Percentiles rank a stretch among this genome's conserved stretches.
Conservation (phyloP, 1,140 invertebrate species). For the Pemphigus obesinymphae region DNA sequence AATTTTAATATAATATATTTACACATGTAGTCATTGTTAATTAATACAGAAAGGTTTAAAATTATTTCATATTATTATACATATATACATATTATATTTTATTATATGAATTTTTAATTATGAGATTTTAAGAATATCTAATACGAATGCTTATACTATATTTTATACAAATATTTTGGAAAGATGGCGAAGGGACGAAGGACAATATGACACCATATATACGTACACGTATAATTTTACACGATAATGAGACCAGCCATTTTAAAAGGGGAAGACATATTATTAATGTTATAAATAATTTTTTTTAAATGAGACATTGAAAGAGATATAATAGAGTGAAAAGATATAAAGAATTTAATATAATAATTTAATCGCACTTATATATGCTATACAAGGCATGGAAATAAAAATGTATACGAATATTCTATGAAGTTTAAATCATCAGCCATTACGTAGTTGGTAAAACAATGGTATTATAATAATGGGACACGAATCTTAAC, state of each 20-base stretch:
- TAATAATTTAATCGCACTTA: conserved; percentile 2
- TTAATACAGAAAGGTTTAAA: too few relatives aligned
- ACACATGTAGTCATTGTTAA: too few relatives aligned
- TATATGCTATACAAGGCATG: not conserved
- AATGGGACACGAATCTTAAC: conserved; percentile 11
- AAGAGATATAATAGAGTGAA: not conserved
- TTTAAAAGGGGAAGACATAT: not conserved
- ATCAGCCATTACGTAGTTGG: conserved; percentile 6
- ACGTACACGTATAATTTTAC: not conserved
- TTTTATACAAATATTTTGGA: too few relatives aligned
- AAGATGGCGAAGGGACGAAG: too few relatives aligned
- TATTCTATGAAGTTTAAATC: not conserved
- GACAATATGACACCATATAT: too few relatives aligned
- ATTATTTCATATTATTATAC: too few relatives aligned
- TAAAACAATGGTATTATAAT: conserved; percentile 5
- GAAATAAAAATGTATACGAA: not conserved
- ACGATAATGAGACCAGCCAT: not conserved
- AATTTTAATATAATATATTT: too few relatives aligned
- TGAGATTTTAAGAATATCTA: too few relatives aligned
- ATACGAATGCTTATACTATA: too few relatives aligned
- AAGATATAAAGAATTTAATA: not conserved
- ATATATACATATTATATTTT: too few relatives aligned
- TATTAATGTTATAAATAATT: too few relatives aligned
- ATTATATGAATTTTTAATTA: too few relatives aligned
- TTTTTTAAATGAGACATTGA: not conserved